These are phyloP conservation scores for Melolontha melolontha DNA, from an alignment of 2,888 invertebrate species.

Conservation along the genomic window DNA sequence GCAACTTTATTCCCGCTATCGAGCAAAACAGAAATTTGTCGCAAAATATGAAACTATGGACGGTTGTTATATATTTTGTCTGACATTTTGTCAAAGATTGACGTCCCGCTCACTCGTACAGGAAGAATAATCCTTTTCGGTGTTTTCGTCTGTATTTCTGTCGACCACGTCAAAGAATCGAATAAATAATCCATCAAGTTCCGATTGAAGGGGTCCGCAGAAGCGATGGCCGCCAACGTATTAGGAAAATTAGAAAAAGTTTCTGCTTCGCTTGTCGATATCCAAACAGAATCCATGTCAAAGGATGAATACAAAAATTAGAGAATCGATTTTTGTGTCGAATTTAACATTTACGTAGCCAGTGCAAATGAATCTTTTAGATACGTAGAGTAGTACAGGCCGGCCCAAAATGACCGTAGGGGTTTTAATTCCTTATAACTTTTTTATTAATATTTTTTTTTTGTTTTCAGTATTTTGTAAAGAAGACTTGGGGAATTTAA, in stretches of 20 bases:
- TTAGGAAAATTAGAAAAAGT: constrained; percentile 13
- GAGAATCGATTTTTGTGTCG: no score
- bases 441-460: no score
- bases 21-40: background rate
- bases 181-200: constrained; percentile 27
- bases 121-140: constrained; percentile 12
- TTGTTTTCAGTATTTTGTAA: no score
- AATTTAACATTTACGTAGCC: no score
- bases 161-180: constrained; percentile 21
- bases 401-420: no score
- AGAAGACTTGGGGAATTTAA: no score
- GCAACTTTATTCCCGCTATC: no score
- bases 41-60: background rate
- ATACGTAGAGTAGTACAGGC: no score
- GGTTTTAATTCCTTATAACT: no score
- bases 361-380: no score
- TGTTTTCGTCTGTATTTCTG: constrained; percentile 18
- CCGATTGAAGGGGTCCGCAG: background rate
- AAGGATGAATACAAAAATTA: no score
- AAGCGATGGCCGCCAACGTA: background rate
- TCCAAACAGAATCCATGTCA: background rate
- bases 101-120: constrained; percentile 4
- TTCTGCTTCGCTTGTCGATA: background rate
- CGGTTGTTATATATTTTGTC: constrained; percentile 5
- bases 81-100: constrained; percentile 28